Base-by-base conservation (phyloP, 2,888 invertebrate genomes). In the Acronicta aceris region DNA sequence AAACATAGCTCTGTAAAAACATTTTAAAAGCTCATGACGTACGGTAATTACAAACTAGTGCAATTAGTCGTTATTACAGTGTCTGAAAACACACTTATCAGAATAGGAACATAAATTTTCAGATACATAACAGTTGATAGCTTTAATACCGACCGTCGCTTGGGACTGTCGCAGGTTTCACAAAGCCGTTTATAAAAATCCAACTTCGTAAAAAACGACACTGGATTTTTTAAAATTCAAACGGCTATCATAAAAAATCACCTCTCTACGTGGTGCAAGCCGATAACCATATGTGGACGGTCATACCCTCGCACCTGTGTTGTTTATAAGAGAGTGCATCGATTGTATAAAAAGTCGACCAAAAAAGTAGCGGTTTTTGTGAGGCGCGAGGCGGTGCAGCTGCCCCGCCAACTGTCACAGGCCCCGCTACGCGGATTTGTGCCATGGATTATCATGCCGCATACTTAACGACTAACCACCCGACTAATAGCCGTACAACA, bases 301-400 rank as follows among this genome's bases (percentile, higher is more conserved):
- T 89, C 89, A 91, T 91, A 89, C 89, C 86, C 84, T 81, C 89
- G 93, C 94, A 94, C 94, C 94, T 94, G 94, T 94, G 94, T 94
- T 93, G 93, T 93, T 92, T 94, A 92, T 92, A 93, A 91, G 92
- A 90, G 88, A 92, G 90, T 92, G 91, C 89, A 88, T 89, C 88
- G 84, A 82, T 82, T 82, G 85, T 85, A 92, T 92, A 94, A 94
- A 94, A 94, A 92, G 88, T 83, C 85, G 82, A 88, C 86, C 84
- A 90, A 94, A 93, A 94, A 94, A 93, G 90, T 89, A 87, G 84
- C 86, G 87, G 92, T 93, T 94, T 94, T 94, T 93, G 89, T 93
- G 85, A 89, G 88, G 89, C 92, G 94, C 91, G 92, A 90, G 91
- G 84, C 85, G 83, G 73, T 81, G 91, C 93, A 93, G 93, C 93